Evolutionary conservation across 2,888 invertebrate genomes (phyloP).

Genomic region (Caradrina kadenii): DNA sequence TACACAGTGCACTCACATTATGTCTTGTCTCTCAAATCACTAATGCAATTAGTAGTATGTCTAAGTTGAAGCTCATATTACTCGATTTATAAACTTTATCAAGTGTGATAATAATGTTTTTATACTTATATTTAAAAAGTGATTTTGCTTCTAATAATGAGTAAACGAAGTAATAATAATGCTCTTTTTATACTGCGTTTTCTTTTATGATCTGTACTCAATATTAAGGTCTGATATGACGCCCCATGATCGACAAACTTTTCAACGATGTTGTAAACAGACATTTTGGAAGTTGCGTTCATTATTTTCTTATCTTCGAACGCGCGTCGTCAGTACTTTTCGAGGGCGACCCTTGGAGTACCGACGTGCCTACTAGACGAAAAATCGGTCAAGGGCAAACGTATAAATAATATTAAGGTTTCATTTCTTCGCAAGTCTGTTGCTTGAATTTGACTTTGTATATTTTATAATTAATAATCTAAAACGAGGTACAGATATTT

Average conservation of each 20-base stretch:
- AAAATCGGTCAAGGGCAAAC: slow-evolving; percentile 51
- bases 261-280: slow-evolving; percentile 38
- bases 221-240: slow-evolving; percentile 15
- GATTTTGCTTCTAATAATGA: too few relatives aligned
- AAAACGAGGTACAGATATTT: slow-evolving; percentile 26
- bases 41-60: slow-evolving; percentile 13
- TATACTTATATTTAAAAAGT: too few relatives aligned
- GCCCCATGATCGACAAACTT: slow-evolving; percentile 33
- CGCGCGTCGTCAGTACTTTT: slow-evolving; percentile 45
- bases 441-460: slow-evolving; percentile 19
- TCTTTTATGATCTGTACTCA: slow-evolving; percentile 15
- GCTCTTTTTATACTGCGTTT: neutral
- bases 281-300: slow-evolving; percentile 37
- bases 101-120: neutral
- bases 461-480: slow-evolving; percentile 26
- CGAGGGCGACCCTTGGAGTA: slow-evolving; percentile 45
- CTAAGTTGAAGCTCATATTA: slow-evolving; percentile 7
- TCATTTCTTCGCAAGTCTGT: slow-evolving; percentile 22
- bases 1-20: slow-evolving; percentile 16
- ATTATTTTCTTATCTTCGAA: slow-evolving; percentile 46
- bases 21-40: slow-evolving; percentile 8
- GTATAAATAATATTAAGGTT: slow-evolving; percentile 37
- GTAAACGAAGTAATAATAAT: neutral
- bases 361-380: slow-evolving; percentile 32
- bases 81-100: neutral